Percentiles rank a stretch among this genome's conserved stretches.
phyloP scores from a whole-genome alignment of 2,797 vertebrate genomes.

The Myripristis jacobus region DNA sequence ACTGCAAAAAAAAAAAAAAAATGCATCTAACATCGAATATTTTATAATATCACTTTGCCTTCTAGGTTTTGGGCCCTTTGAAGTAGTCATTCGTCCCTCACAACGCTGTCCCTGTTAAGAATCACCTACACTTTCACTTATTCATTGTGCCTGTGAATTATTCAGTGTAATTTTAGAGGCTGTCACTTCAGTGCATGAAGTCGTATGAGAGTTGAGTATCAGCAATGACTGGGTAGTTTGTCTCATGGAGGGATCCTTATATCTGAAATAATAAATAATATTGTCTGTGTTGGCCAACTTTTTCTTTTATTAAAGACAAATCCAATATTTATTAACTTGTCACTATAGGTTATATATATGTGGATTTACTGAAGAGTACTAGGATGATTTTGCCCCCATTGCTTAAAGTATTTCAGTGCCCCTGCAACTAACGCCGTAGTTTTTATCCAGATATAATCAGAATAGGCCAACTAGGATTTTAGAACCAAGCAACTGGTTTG shows the following conservation, averaged over 20 bases:
- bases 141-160: slow-evolving; percentile 57
- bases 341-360: too few relatives aligned
- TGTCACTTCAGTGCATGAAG: slow-evolving; percentile 9
- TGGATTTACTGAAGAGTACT: too few relatives aligned
- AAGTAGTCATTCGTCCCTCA: background rate
- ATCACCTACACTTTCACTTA: slow-evolving; percentile 32
- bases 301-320: background rate
- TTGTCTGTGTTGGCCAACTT: background rate
- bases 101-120: slow-evolving; percentile 10
- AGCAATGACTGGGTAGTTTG: slow-evolving; percentile 1
- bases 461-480: too few relatives aligned
- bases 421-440: too few relatives aligned
- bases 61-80: background rate
- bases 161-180: slow-evolving; percentile 61
- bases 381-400: too few relatives aligned
- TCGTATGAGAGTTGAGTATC: slow-evolving; percentile 16
- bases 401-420: too few relatives aligned
- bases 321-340: background rate
- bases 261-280: background rate
- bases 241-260: slow-evolving; percentile 32
- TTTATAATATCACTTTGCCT: background rate
- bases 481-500: background rate
- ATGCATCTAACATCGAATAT: background rate
- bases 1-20: background rate
- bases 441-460: too few relatives aligned